Evolutionary conservation across 2,797 vertebrate species (phyloP).

Genomic region (Petrocephalus schoutedeni): DNA sequence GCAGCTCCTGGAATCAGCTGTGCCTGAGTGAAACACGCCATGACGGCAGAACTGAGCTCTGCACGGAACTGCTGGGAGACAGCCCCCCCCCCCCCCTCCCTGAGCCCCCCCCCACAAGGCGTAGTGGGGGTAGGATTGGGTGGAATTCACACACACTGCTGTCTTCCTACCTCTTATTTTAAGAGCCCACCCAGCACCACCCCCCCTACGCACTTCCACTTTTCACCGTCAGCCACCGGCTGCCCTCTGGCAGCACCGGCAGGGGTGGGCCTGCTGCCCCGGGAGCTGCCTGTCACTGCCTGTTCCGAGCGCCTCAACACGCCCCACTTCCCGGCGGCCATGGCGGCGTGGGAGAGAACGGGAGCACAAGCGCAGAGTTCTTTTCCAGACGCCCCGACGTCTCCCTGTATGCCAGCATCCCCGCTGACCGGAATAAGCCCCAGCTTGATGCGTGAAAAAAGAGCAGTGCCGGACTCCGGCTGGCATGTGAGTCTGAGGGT

Average conservation of each 20-base stretch:
- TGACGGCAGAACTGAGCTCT: neutral
- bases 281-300: neutral
- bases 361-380: too few relatives aligned
- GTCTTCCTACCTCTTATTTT: neutral
- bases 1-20: neutral
- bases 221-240: too few relatives aligned
- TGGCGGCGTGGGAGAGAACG: neutral
- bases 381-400: neutral
- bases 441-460: neutral
- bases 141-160: slow-evolving; percentile 9
- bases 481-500: neutral
- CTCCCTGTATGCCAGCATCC: neutral
- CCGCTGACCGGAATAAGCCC: neutral
- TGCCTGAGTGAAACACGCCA: neutral
- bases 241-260: neutral
- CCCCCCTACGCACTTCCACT: neutral
- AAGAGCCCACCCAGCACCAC: neutral
- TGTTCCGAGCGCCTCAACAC: neutral
- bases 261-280: neutral
- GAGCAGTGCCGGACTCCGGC: too few relatives aligned
- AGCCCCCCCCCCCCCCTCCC: too few relatives aligned
- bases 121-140: neutral
- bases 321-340: neutral
- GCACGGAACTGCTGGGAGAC: neutral
- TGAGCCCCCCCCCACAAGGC: neutral